A percentile compares a stretch with the other conserved stretches of the same genome.
Conservation (phyloP, 2,797 vertebrate genomes). For the Poecilia gillii region DNA sequence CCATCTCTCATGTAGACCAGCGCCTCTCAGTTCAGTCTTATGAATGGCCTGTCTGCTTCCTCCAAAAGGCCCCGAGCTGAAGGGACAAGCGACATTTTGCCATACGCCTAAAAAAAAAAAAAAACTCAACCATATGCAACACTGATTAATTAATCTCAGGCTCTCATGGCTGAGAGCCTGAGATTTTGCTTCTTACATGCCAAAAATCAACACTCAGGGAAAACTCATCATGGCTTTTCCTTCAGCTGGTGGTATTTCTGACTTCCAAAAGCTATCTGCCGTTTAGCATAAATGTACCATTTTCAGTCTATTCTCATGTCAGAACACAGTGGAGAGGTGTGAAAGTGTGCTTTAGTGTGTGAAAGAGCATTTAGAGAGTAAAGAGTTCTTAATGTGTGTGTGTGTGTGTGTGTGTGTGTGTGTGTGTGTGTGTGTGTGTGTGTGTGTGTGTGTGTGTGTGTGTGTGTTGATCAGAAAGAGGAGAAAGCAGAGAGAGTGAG, state of each 20-base stretch:
- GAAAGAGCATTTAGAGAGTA: constrained; percentile 46
- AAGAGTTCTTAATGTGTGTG: constrained; percentile 41
- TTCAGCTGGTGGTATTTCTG: constrained; percentile 12
- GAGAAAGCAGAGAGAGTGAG: constrained; percentile 21
- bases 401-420: constrained; percentile 7
- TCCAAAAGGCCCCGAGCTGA: constrained; percentile 67
- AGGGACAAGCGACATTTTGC: constrained; percentile 65
- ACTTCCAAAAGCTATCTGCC: constrained; percentile 18
- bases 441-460: constrained; percentile 23
- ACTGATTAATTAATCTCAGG: constrained; percentile 75
- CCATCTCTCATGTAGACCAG: constrained; percentile 22
- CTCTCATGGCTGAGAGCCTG: constrained; percentile 51
- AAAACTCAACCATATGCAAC: constrained; percentile 76
- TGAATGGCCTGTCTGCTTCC: constrained; percentile 66
- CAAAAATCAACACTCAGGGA: constrained; percentile 31
- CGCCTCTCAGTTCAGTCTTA: constrained; percentile 51
- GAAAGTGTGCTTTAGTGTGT: constrained; percentile 49
- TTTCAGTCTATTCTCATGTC: constrained; percentile 46
- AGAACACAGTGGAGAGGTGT: constrained; percentile 54
- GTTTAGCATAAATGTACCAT: constrained; percentile 37
- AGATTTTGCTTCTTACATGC: constrained; percentile 42
- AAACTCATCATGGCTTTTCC: constrained; percentile 24
- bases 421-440: constrained; percentile 10
- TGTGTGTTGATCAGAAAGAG: constrained; percentile 3
- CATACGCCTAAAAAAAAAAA: constrained; percentile 71